Evolutionary conservation across 2,113 vertebrate species (phyloP).

Genomic region (Orthonyx spaldingii): DNA sequence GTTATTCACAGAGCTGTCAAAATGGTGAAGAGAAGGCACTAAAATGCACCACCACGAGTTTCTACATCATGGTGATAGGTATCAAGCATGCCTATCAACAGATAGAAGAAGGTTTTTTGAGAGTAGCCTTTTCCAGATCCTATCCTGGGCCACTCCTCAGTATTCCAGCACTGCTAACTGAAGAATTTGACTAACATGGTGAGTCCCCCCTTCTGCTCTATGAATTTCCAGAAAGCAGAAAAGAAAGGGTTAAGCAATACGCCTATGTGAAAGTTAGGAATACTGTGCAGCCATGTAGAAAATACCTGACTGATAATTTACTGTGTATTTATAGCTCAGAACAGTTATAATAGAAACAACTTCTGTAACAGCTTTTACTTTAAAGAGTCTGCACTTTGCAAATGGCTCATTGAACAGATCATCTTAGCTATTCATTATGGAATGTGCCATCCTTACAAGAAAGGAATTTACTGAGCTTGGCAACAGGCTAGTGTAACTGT

Average conservation of each 20-base stretch:
- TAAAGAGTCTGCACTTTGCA: neutral
- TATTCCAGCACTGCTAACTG: neutral
- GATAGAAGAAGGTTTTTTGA: neutral
- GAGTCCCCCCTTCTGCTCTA: neutral
- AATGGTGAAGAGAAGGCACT: neutral
- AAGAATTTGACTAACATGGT: neutral
- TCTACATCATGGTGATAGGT: neutral
- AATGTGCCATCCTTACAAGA: conserved; percentile 5
- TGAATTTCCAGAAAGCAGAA: neutral
- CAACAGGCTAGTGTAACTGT: neutral
- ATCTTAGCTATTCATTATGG: neutral
- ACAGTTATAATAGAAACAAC: neutral
- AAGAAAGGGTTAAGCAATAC: neutral
- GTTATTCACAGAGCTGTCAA: neutral
- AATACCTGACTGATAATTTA: conserved; percentile 34
- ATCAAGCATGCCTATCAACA: neutral
- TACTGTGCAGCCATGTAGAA: neutral
- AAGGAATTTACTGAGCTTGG: neutral
- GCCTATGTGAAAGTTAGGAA: neutral
- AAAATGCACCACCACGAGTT: neutral
- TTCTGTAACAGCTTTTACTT: neutral
- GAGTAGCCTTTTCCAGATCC: neutral
- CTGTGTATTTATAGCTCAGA: conserved; percentile 9
- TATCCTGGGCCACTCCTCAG: neutral
- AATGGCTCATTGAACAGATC: neutral